Percentiles rank a stretch among this genome's conserved stretches.
phyloP scores from a whole-genome alignment of 1,140 invertebrate species.

The Neodiprion pinetum region DNA sequence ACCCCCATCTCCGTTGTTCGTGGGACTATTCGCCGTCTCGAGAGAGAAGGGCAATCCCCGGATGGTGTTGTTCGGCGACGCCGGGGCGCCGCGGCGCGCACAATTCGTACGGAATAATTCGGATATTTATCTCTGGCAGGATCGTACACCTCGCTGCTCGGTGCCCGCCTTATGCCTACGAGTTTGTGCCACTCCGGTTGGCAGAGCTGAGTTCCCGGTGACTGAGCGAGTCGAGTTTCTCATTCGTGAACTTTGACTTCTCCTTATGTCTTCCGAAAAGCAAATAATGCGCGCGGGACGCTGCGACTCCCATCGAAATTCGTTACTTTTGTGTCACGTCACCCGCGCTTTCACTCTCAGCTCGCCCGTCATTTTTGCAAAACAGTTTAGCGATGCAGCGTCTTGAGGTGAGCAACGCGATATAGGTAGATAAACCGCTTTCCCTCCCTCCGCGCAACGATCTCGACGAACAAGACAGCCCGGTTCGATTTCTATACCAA shows the following conservation, averaged over 20 bases:
- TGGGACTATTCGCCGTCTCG: not conserved
- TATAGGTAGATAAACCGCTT: no score
- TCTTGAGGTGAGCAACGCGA: no score
- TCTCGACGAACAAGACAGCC: no score
- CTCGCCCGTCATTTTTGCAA: no score
- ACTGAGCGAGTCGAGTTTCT: conserved; percentile 3
- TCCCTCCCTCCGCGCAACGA: no score
- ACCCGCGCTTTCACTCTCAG: not conserved
- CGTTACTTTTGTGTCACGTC: not conserved
- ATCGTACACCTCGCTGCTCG: not conserved
- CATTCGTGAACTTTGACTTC: conserved; percentile 8
- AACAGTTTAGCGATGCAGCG: no score
- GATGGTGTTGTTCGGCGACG: not conserved
- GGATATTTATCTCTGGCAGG: conserved; percentile 12
- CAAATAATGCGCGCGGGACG: no score
- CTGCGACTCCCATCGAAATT: not conserved
- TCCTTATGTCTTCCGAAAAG: not conserved
- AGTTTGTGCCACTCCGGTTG: no score
- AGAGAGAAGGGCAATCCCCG: not conserved
- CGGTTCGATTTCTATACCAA: no score
- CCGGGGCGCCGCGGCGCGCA: not conserved
- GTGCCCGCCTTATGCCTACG: not conserved
- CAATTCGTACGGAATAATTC: conserved; percentile 12
- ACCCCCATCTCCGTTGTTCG: conserved; percentile 11
- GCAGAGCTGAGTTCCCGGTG: not conserved